Evolutionary conservation across 2,797 vertebrate species (phyloP), one percentile per base, ranked within the genome.

Genomic region (Acrossocheilus wenchowensis): DNA sequence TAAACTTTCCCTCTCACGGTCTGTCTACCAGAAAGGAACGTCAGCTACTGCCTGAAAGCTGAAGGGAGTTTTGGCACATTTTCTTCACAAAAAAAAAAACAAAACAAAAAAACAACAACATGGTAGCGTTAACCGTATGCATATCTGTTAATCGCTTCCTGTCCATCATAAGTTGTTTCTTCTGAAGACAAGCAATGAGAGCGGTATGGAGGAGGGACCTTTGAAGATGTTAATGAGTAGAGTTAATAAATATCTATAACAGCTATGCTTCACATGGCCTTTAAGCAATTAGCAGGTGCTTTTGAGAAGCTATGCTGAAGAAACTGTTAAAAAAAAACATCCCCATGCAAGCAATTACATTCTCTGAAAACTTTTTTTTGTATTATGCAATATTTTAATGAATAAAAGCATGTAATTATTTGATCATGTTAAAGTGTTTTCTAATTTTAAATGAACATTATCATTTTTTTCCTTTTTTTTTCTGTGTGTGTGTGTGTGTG

Each of bases 241-340:
- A 54, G 30, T 57, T 69, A n/a, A 84, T 54, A 77, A 26, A 14
- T 72, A 41, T 17, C 12, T 81, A 6, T 50, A 41, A 26, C 34
- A 12, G 30, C 34, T 26, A 68, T 19, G 81, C 75, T 79, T 81
- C 68, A 36, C 83, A 52, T 62, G 81, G 87, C 85, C 87, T 90
- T 80, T 30, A 82, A 74, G 87, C 86, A 87, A 91, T 89, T 88
- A 89, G 81, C 75, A 85, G 85, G 87, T 77, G 86, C 73, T 68
- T 36, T 60, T 84, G 30, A 72, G 71, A 77, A 87, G 50, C 48
- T 41, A 39, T n/a, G 43, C 19, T 64, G 26, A 64, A 30, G 5
- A 0, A 1, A 30, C 12, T 64, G n/a, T 26, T 26, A 12, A 26
- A 62, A 62, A 62, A 62, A 60, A 12, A 11, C 4, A 26, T 62